A percentile compares a stretch with the other conserved stretches of the same genome.
Evolutionary conservation across 2,888 invertebrate genomes (phyloP).

Genomic region (Malacosoma neustria): DNA sequence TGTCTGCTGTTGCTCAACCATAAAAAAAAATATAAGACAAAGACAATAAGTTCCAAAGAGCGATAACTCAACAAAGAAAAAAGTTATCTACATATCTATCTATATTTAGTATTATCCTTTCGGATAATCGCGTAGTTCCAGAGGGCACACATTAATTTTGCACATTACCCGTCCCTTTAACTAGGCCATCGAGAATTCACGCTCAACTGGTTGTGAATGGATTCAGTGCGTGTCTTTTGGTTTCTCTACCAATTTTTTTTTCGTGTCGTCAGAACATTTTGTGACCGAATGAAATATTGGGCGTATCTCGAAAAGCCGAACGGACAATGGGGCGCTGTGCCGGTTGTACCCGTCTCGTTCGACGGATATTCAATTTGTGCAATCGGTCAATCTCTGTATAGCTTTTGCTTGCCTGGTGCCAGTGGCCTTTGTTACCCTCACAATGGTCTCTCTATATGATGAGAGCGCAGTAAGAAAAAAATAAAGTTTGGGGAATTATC

Average conservation of each 20-base stretch:
- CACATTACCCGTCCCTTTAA: conserved; percentile 5
- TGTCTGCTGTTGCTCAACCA: no score
- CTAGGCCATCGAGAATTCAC: conserved; percentile 10
- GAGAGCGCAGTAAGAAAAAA: no score
- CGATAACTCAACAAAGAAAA: no score
- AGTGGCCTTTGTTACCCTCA: conserved; percentile 44
- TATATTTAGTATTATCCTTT: no score
- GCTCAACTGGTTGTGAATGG: conserved; percentile 15
- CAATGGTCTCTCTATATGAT: conserved; percentile 43
- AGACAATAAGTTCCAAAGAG: no score
- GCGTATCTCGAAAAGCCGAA: conserved; percentile 44
- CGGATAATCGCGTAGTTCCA: not conserved
- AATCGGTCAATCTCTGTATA: conserved; percentile 60
- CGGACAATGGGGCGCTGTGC: conserved; percentile 50
- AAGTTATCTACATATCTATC: no score
- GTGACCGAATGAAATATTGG: conserved; percentile 48
- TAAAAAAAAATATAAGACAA: no score
- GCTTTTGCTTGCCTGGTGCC: conserved; percentile 47
- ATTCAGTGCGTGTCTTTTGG: conserved; percentile 18
- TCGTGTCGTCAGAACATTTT: conserved; percentile 20
- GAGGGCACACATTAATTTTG: not conserved
- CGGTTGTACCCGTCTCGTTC: conserved; percentile 44
- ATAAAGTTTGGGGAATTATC: no score
- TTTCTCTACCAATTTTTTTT: conserved; percentile 6
- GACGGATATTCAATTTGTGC: conserved; percentile 64